phyloP scores from a whole-genome alignment of 2,888 invertebrate genomes.

The Epinotia ramella region DNA sequence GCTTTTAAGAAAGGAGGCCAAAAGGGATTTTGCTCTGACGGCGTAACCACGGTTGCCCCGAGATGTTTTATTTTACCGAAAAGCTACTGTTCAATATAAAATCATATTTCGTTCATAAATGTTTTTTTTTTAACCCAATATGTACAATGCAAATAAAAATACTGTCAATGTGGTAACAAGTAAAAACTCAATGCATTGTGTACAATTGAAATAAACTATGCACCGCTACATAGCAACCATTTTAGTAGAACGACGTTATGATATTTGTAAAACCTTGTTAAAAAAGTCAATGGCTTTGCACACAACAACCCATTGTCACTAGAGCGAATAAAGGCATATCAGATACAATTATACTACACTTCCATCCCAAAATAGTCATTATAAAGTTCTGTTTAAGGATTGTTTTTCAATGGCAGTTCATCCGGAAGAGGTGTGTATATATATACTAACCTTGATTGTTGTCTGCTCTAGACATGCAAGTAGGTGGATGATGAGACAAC shows the following conservation, averaged over 20 bases:
- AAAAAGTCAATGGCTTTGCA: constrained; percentile 34
- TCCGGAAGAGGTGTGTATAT: constrained; percentile 34
- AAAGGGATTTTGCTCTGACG: no score
- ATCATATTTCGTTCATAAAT: no score
- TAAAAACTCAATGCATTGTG: background rate
- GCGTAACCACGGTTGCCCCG: no score
- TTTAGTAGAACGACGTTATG: background rate
- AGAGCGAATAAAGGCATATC: constrained; percentile 22
- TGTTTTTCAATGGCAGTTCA: background rate
- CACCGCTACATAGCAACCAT: background rate
- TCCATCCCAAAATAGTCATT: background rate
- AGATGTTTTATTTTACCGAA: no score
- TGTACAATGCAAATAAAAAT: no score
- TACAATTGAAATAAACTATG: background rate
- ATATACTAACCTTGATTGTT: constrained; percentile 22
- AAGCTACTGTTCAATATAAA: no score
- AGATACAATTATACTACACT: constrained; percentile 3
- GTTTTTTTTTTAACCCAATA: no score
- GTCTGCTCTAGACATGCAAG: constrained; percentile 7
- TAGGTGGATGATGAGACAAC: constrained; percentile 1
- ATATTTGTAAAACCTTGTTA: constrained; percentile 19
- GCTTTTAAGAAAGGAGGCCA: no score
- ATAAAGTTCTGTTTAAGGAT: background rate
- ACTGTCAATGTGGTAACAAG: no score
- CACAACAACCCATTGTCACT: constrained; percentile 20